These are phyloP conservation scores for Cottus gobio DNA, from an alignment of 2,113 vertebrate genomes.

Conservation along the genomic window DNA sequence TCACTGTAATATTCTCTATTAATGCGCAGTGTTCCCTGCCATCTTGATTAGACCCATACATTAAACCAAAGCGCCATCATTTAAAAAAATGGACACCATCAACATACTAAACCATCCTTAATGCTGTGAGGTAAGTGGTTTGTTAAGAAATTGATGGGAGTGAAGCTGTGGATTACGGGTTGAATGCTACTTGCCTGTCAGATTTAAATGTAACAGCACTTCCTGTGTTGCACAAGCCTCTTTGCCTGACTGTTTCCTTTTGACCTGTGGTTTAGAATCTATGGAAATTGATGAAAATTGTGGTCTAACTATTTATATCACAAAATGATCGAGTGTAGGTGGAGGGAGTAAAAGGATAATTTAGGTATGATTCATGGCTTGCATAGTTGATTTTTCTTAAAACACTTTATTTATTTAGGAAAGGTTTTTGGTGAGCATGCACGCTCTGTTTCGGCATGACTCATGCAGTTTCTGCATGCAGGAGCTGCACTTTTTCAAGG, in stretches of 20 bases:
- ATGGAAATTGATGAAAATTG: constrained; percentile 53
- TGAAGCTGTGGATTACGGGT: constrained; percentile 33
- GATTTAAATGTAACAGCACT: constrained; percentile 43
- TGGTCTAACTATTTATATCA: constrained; percentile 53
- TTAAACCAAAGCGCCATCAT: constrained; percentile 15
- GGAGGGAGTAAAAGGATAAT: constrained; percentile 17
- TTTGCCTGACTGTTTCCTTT: constrained; percentile 28
- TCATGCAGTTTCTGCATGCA: constrained; percentile 29
- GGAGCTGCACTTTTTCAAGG: constrained; percentile 18
- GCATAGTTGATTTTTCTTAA: constrained; percentile 48
- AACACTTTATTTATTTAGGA: constrained; percentile 43
- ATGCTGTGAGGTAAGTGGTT: background rate
- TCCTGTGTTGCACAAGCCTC: constrained; percentile 33
- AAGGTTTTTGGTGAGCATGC: constrained; percentile 29
- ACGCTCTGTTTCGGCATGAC: constrained; percentile 33
- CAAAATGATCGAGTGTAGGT: constrained; percentile 40
- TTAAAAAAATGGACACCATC: constrained; percentile 12
- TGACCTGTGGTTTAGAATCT: constrained; percentile 20
- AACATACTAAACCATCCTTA: constrained; percentile 5
- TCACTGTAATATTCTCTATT: background rate
- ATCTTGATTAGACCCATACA: constrained; percentile 48
- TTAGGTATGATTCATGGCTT: constrained; percentile 52
- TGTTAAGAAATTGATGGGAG: constrained; percentile 24
- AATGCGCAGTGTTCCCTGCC: constrained; percentile 16
- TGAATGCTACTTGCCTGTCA: constrained; percentile 33